These are phyloP conservation scores for Uloborus diversus DNA, from an alignment of 1,140 invertebrate genomes.

Conservation along the genomic window DNA sequence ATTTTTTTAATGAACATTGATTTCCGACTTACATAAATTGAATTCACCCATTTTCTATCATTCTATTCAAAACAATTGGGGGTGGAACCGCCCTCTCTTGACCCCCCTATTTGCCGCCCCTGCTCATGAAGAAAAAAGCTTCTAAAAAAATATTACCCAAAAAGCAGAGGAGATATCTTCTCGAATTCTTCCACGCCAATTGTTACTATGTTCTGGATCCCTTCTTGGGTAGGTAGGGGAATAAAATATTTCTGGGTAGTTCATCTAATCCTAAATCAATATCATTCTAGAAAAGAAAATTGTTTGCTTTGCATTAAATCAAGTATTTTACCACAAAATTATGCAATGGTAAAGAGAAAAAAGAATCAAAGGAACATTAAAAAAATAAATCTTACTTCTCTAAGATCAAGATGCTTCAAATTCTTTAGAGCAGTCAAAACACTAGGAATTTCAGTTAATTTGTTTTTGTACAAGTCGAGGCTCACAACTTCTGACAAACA, in stretches of 20 bases:
- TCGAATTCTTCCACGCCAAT: slow-evolving; percentile 23
- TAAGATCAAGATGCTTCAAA: slow-evolving; percentile 11
- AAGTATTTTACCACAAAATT: too few species aligned
- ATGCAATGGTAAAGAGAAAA: too few species aligned
- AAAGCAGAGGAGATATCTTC: not conserved
- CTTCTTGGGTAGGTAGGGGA: not conserved
- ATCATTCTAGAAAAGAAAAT: slow-evolving; percentile 15
- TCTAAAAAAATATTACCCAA: slow-evolving; percentile 7
- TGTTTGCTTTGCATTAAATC: too few species aligned
- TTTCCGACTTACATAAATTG: too few species aligned
- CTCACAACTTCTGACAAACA: not conserved
- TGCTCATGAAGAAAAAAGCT: too few species aligned
- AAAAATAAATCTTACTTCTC: slow-evolving; percentile 13
- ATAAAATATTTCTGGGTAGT: not conserved
- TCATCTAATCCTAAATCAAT: not conserved
- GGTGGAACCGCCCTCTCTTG: too few species aligned
- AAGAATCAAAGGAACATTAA: not conserved
- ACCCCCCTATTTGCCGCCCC: too few species aligned
- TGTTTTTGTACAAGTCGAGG: slow-evolving; percentile 33
- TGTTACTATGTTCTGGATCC: not conserved
- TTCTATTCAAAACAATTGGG: too few species aligned
- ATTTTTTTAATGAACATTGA: too few species aligned
- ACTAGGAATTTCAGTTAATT: not conserved
- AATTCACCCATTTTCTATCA: too few species aligned
- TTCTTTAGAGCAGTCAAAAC: not conserved